Evolutionary conservation across 2,888 invertebrate species (phyloP), one percentile per base, ranked within the genome.

Genomic region (Rotaria sp.): DNA sequence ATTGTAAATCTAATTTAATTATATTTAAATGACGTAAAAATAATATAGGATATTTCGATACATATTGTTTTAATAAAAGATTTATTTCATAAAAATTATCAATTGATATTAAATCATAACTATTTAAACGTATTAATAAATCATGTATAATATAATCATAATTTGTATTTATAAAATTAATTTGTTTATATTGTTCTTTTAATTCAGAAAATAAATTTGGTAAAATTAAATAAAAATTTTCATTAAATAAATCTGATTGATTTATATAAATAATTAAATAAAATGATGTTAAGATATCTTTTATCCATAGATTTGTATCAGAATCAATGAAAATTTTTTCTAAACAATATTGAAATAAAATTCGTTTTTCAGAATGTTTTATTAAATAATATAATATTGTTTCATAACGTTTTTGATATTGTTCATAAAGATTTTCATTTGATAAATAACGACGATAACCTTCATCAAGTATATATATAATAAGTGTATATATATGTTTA

Each of bases 101-200:
- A 21, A n/a, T 45, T 4, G 45, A 11, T 45, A 11, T 45, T 45
- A 80, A 45, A 80, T 80, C 80, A 45, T 45, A 80, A 80, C 80
- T 80, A 45, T 80, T 80, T n/a, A 80, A 80, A 13, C 80, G 41
- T 45, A 80, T 45, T 45, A 80, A 80, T 45, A 80, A 45, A 80
- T 80, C 80, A 80, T 80, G 80, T 3, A 80, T 80, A 45, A 80
- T 80, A 41, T 45, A 80, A 80, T 80, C 80, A 80, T 80, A 80
- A n/a, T 80, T 67, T 26, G 80, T 45, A 80, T 80, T 80, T 3
- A 80, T 80, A n/a, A 80, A 80, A 80, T 80, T 80, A 2, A 45
- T 13, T 45, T 80, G 24, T 21, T 41, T 45, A 41, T 26, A 80
- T 45, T 80, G 45, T 45, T 80, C 45, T 80, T 80, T 80, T 3